Evolutionary conservation across 2,888 invertebrate species (phyloP).

Genomic region (Lamellibrachia satsuma): DNA sequence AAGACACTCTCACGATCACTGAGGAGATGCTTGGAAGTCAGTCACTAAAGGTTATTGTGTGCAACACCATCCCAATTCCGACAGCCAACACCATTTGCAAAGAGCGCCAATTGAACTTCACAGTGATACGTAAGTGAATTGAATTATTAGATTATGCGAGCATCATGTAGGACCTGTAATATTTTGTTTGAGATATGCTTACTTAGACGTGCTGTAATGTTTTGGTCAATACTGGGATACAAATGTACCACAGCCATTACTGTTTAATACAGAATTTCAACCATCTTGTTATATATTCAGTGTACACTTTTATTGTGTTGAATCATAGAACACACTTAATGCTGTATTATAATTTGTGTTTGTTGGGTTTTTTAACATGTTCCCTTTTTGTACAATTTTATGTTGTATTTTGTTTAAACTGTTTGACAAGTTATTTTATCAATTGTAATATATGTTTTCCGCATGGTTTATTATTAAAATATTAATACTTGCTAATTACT

Average conservation of each 20-base stretch:
- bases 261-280: too few species aligned
- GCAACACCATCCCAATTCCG: slow-evolving; percentile 7
- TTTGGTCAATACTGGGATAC: slow-evolving; percentile 7
- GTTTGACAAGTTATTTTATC: not conserved
- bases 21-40: slow-evolving; percentile 18
- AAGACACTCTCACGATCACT: not conserved
- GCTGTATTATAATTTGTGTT: too few species aligned
- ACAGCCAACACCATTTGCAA: not conserved
- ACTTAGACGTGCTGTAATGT: not conserved
- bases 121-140: not conserved
- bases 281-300: not conserved
- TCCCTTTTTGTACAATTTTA: not conserved
- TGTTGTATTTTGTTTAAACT: not conserved
- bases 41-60: not conserved
- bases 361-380: too few species aligned
- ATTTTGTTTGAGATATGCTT: not conserved
- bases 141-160: not conserved
- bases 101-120: not conserved
- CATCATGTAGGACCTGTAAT: not conserved
- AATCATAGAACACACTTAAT: too few species aligned
- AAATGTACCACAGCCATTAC: too few species aligned
- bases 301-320: too few species aligned
- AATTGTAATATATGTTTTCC: too few species aligned
- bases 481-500: not conserved
- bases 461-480: not conserved